phyloP scores from a whole-genome alignment of 2,797 vertebrate species.

The Sciurus carolinensis region DNA sequence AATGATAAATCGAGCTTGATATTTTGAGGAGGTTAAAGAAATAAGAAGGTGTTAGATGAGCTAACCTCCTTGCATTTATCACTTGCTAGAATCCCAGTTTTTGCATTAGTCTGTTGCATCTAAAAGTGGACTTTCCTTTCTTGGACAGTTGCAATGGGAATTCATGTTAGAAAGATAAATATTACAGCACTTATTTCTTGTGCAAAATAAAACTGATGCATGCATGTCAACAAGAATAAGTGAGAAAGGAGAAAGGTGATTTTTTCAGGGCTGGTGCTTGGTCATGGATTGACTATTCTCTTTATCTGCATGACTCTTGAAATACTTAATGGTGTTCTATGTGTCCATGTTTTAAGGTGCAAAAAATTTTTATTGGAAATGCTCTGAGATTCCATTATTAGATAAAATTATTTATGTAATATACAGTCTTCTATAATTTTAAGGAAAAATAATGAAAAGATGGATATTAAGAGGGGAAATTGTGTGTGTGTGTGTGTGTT shows the following conservation, averaged over 20 bases:
- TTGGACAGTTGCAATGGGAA: slow-evolving; percentile 73
- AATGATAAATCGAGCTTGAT: background rate
- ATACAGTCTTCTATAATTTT: slow-evolving; percentile 60
- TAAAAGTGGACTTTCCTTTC: slow-evolving; percentile 67
- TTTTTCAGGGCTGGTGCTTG: slow-evolving; percentile 77
- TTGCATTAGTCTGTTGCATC: background rate
- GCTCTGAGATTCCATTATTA: slow-evolving; percentile 76
- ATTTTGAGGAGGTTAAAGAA: background rate
- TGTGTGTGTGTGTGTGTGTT: background rate
- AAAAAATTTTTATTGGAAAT: slow-evolving; percentile 74
- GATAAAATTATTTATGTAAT: slow-evolving; percentile 26
- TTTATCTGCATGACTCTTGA: slow-evolving; percentile 73
- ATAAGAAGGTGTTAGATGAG: background rate
- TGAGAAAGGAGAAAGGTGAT: slow-evolving; percentile 71
- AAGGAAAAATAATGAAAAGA: slow-evolving; percentile 29
- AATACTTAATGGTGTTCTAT: slow-evolving; percentile 78
- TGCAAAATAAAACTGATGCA: slow-evolving; percentile 74
- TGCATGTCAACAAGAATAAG: slow-evolving; percentile 76
- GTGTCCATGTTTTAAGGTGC: slow-evolving; percentile 70
- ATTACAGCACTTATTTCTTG: slow-evolving; percentile 67
- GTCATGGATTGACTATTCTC: slow-evolving; percentile 71
- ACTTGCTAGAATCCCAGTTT: background rate
- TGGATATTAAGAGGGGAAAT: background rate
- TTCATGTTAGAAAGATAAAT: slow-evolving; percentile 60
- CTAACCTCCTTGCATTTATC: background rate